Conservation (phyloP, 2,113 vertebrate genomes). For the Lasiurus cinereus region DNA sequence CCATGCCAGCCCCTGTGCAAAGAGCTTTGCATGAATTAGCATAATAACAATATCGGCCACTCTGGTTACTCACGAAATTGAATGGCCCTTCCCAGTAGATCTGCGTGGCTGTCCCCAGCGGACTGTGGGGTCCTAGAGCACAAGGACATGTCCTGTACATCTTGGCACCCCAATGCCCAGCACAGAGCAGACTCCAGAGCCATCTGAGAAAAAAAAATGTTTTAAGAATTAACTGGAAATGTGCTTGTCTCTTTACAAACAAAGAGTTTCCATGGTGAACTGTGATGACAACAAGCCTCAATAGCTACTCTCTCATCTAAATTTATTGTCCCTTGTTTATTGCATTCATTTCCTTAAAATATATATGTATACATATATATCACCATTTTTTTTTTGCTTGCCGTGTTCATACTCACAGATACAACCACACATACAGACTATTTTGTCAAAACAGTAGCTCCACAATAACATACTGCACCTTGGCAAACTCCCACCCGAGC, state of each 20-base stretch:
- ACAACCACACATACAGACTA: conserved; percentile 28
- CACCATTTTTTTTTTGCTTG: neutral
- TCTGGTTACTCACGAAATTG: neutral
- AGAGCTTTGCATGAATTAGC: neutral
- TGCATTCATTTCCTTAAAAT: conserved; percentile 9
- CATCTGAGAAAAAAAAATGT: neutral
- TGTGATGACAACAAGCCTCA: neutral
- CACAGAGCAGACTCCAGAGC: neutral
- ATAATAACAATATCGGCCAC: neutral
- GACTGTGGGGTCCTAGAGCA: neutral
- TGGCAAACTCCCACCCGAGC: conserved; percentile 60
- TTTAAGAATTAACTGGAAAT: conserved; percentile 6
- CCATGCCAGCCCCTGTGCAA: neutral
- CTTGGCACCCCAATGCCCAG: neutral
- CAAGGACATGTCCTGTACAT: neutral
- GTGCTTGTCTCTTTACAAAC: neutral
- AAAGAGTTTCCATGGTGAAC: neutral
- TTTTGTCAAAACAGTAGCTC: conserved; percentile 76
- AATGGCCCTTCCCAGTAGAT: neutral
- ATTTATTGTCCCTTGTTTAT: neutral
- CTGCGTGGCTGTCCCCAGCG: neutral
- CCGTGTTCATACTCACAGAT: conserved; percentile 34
- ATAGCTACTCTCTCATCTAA: conserved; percentile 47
- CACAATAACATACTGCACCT: conserved; percentile 60
- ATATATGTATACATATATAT: neutral